phyloP scores from a whole-genome alignment of 2,113 vertebrate genomes.

The Xyrauchen texanus region DNA sequence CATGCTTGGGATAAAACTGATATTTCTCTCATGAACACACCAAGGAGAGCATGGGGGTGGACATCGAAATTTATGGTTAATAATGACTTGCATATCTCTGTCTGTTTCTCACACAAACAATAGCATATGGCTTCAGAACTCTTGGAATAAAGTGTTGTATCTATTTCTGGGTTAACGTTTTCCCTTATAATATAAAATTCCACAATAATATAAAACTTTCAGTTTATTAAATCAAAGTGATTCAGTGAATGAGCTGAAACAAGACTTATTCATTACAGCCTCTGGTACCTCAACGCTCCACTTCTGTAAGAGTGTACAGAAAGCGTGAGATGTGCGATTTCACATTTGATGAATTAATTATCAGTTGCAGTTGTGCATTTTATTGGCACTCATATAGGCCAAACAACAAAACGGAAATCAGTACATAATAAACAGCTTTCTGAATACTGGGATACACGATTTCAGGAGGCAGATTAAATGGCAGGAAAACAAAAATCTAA shows the following conservation, averaged over 20 bases:
- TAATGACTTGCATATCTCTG: no score
- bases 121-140: no score
- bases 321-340: not conserved
- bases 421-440: conserved; percentile 59
- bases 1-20: no score
- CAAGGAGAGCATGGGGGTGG: no score
- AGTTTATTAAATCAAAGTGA: not conserved
- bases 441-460: conserved; percentile 55
- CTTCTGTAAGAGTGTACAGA: conserved; percentile 5
- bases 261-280: no score
- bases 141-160: no score
- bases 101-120: no score
- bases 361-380: not conserved
- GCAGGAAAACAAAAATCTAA: conserved; percentile 47
- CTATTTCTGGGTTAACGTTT: no score
- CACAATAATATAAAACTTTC: no score
- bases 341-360: conserved; percentile 2
- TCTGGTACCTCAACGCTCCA: not conserved
- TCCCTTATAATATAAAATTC: no score
- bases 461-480: conserved; percentile 56
- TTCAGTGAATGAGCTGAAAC: not conserved
- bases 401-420: conserved; percentile 15
- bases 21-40: no score
- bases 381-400: not conserved
- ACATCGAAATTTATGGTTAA: no score